phyloP scores from a whole-genome alignment of 2,888 invertebrate genomes.

The Arctia plantaginis region DNA sequence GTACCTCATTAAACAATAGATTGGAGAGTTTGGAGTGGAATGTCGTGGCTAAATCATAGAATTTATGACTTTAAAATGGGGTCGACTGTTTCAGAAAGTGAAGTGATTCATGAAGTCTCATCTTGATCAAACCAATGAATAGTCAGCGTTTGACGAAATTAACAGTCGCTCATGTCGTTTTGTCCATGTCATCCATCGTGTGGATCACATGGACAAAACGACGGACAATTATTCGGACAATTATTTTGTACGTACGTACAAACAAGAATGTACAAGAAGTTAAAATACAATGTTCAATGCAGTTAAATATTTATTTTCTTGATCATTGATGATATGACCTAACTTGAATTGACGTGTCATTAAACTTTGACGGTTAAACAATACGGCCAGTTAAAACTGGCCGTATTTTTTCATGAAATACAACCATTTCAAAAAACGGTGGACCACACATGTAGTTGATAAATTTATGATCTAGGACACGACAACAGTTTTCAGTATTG shows the following conservation, averaged over 20 bases:
- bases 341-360: not conserved
- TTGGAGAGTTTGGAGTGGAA: conserved; percentile 17
- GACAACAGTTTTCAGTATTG: conserved; percentile 26
- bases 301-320: not conserved
- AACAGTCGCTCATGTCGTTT: too few relatives aligned
- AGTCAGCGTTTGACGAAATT: not conserved
- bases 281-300: not conserved
- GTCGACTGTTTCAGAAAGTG: not conserved
- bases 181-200: too few relatives aligned
- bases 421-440: not conserved
- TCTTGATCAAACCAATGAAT: not conserved
- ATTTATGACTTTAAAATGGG: not conserved
- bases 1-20: conserved; percentile 8
- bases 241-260: not conserved
- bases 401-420: not conserved
- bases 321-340: not conserved
- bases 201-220: too few relatives aligned
- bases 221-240: too few relatives aligned
- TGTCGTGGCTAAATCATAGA: conserved; percentile 3
- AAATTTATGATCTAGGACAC: not conserved
- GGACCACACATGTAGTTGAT: not conserved
- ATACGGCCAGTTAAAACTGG: too few relatives aligned
- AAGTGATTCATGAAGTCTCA: not conserved
- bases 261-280: not conserved
- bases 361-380: too few relatives aligned